Evolutionary conservation across 2,113 vertebrate genomes (phyloP), one percentile per base, ranked within the genome.

Genomic region (Rhadina sibilatrix): DNA sequence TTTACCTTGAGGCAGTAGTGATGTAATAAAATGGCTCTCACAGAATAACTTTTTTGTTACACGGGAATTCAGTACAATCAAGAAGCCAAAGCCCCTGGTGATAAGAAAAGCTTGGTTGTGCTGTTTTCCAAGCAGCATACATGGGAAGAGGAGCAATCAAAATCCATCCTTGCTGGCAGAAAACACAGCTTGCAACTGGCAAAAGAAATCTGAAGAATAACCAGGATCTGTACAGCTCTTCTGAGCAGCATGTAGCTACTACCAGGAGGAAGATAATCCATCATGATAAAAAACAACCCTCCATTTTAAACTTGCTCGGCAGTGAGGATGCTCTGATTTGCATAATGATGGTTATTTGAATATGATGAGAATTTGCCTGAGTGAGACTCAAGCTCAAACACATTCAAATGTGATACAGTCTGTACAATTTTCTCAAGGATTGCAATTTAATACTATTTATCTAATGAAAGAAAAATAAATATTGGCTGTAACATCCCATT

Each of bases 311-410:
- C 96, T 83, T 64, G 77, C 89, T 72, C 52, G 53, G 97, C 95
- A 92, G 89, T n/a, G 85, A 93, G 93, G 81, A 78, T 87, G 83
- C 81, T 89, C 93, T 69, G 54, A 97, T 98, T 97, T 97, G 95
- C 97, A 97, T 98, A 97, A 96, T 96, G 97, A 96, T 66, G 96
- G 91, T 95, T 93, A 96, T 97, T 97, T 97, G 96, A 97, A 97
- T 97, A 69, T 42, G 94, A 97, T 89, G 93, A 97, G 96, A 95
- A 94, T 95, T 92, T 94, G 94, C 95, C 95, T 85, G 96, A 96
- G 95, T 81, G 10, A 97, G 89, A 91, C 94, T 97, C 80, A 91
- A 96, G 97, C 97, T 96, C 82, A 46, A 90, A 97, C 83, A 87
- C 77, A 95, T 97, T 97, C 96, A 95, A 81, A 95, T 91, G 64